Percentiles rank a stretch among this genome's conserved stretches.
phyloP scores from a whole-genome alignment of 2,113 vertebrate species.

The Seriola dumerili region DNA sequence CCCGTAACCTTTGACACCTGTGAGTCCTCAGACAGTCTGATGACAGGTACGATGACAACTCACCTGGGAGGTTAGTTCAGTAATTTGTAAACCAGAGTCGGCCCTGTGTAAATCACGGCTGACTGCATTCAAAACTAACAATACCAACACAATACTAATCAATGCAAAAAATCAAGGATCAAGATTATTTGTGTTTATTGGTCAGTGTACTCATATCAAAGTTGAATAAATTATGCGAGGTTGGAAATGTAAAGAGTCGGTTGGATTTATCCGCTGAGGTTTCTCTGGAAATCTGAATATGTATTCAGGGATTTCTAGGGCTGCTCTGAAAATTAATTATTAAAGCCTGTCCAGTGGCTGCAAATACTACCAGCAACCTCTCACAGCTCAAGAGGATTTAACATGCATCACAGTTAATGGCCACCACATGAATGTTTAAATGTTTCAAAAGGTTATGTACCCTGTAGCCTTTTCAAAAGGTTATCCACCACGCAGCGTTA shows the following conservation, averaged over 20 bases:
- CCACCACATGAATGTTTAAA: slow-evolving; percentile 69
- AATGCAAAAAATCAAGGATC: not conserved
- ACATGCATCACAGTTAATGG: slow-evolving; percentile 69
- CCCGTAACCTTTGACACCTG: slow-evolving; percentile 56
- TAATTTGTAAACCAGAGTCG: slow-evolving; percentile 29
- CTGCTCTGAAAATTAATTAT: slow-evolving; percentile 50
- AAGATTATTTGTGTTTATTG: slow-evolving; percentile 5
- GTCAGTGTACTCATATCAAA: not conserved
- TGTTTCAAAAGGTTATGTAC: slow-evolving; percentile 73
- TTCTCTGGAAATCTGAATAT: slow-evolving; percentile 39
- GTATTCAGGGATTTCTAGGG: slow-evolving; percentile 42
- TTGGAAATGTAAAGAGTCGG: slow-evolving; percentile 28
- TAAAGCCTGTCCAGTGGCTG: slow-evolving; percentile 52
- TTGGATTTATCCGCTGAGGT: slow-evolving; percentile 25
- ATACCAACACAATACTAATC: not conserved
- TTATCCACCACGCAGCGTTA: slow-evolving; percentile 57
- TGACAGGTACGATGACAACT: slow-evolving; percentile 61
- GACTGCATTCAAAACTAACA: not conserved
- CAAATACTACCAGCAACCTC: slow-evolving; percentile 36
- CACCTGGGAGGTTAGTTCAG: slow-evolving; percentile 27
- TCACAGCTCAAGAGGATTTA: slow-evolving; percentile 61
- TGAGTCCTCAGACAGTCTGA: slow-evolving; percentile 48
- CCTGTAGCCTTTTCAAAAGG: slow-evolving; percentile 72
- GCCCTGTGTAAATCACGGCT: not conserved
- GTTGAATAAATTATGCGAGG: slow-evolving; percentile 7